Base-by-base conservation (phyloP, 1,140 invertebrate species). In the Matsumurasca onukii region DNA sequence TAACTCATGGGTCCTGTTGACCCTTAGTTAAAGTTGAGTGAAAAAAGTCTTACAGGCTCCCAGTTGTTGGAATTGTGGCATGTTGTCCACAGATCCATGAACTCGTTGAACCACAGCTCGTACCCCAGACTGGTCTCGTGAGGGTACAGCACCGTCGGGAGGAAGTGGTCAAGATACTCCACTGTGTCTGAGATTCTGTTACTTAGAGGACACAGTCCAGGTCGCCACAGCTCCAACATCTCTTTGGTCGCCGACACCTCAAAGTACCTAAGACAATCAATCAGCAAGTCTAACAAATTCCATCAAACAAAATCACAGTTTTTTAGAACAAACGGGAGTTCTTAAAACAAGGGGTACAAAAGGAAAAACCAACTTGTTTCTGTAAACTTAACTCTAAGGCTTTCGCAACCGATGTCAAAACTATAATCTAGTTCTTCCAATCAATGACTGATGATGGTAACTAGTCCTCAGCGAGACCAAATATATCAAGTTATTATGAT, bases 221-320 rank as follows among this genome's bases (percentile, higher is more conserved):
- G 94, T 64, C 90, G 82, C 74, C 93, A 86, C 79, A 93, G 89
- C 71, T 92, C 91, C 66, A 98, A 78, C 74, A 98, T 95, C 81
- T 98, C 95, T 79, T 89, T 85, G 0, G 94, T 96, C 1, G 94
- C 87, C 22, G 80, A 78, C 22, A 85, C 74, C 3, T 88, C 83
- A 75, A 95, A 95, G 79, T 93, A 95, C 39, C 88, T 91, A 76
- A 48, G 78, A 75, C 67, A 75, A 67, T 27, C 22, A 52, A 25
- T 80, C 80, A 31, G 66, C 73, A 71, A 63, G 27, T 57, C 39
- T 27, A 64, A 71, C 1, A 70, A n/a, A n/a, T n/a, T n/a, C n/a
- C n/a, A n/a, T n/a, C 31, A 69, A 27, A 9, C 17, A 52, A 49
- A 63, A 67, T 51, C 20, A 45, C 67, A 31, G 3, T 69, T 29